Conservation (phyloP, 2,888 invertebrate genomes). For the Drosophila sordidapex region DNA sequence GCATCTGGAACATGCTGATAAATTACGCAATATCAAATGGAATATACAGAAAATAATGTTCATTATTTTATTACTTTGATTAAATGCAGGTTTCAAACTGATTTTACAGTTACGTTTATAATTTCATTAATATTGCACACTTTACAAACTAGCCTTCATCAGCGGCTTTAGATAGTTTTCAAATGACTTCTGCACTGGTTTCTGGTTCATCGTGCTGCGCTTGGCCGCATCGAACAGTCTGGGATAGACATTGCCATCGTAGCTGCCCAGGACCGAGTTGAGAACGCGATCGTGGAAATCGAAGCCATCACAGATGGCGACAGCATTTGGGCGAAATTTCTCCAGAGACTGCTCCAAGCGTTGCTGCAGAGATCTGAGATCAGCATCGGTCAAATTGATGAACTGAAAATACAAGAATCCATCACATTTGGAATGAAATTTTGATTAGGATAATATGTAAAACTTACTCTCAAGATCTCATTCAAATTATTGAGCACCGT, state of each 20-base stretch:
- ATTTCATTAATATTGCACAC: background rate
- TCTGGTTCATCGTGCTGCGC: slow-evolving; percentile 92
- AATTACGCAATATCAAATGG: background rate
- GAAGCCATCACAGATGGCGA: slow-evolving; percentile 96
- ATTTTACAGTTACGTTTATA: background rate
- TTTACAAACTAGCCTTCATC: slow-evolving; percentile 90
- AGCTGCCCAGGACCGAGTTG: slow-evolving; percentile 91
- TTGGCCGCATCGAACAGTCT: slow-evolving; percentile 91
- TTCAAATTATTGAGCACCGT: slow-evolving; percentile 91
- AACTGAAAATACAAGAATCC: slow-evolving; percentile 50
- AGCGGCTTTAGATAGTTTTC: slow-evolving; percentile 91
- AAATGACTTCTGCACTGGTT: slow-evolving; percentile 90
- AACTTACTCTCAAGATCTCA: slow-evolving; percentile 91
- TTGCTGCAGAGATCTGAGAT: slow-evolving; percentile 86
- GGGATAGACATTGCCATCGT: slow-evolving; percentile 94
- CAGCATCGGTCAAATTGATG: slow-evolving; percentile 66
- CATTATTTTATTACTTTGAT: background rate
- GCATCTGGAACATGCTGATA: background rate
- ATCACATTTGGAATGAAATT: background rate
- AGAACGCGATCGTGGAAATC: slow-evolving; percentile 92
- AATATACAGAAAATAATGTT: background rate
- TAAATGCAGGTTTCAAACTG: background rate
- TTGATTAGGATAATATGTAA: background rate
- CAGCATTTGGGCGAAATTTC: slow-evolving; percentile 93
- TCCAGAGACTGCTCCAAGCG: slow-evolving; percentile 90